Percentiles rank a stretch among this genome's conserved stretches.
Evolutionary conservation across 2,888 invertebrate species (phyloP).

Genomic region (Caradrina kadenii): DNA sequence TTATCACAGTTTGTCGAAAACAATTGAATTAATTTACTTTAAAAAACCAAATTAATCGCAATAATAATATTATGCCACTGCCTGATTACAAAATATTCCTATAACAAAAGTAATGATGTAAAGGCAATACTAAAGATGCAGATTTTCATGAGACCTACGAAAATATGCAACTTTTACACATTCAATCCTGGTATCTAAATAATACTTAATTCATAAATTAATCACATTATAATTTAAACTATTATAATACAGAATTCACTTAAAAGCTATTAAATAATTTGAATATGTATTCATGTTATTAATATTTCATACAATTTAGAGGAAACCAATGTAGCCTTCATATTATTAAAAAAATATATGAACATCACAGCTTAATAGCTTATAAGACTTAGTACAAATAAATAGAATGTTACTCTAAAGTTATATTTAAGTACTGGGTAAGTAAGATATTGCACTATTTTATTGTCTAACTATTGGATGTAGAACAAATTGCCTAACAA

Average conservation of each 20-base stretch:
- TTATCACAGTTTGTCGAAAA: slow-evolving; percentile 81
- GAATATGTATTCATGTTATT: slow-evolving; percentile 43
- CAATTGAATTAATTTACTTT: slow-evolving; percentile 64
- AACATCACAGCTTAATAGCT: slow-evolving; percentile 62
- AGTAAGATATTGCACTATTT: slow-evolving; percentile 70
- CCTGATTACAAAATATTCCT: slow-evolving; percentile 47
- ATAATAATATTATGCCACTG: slow-evolving; percentile 53
- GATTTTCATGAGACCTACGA: slow-evolving; percentile 77
- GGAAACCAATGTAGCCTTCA: slow-evolving; percentile 64
- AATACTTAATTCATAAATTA: slow-evolving; percentile 58
- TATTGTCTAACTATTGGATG: slow-evolving; percentile 58
- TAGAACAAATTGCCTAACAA: slow-evolving; percentile 45
- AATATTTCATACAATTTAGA: slow-evolving; percentile 55
- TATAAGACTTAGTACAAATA: slow-evolving; percentile 62
- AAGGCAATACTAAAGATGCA: slow-evolving; percentile 73
- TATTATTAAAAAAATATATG: slow-evolving; percentile 53
- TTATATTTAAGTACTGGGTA: slow-evolving; percentile 61
- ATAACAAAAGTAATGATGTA: slow-evolving; percentile 41
- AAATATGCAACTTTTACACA: slow-evolving; percentile 76
- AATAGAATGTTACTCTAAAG: slow-evolving; percentile 61
- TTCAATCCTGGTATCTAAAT: slow-evolving; percentile 39
- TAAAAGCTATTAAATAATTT: slow-evolving; percentile 50
- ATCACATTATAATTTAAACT: slow-evolving; percentile 56
- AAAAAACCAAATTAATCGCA: slow-evolving; percentile 50
- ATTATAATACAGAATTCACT: slow-evolving; percentile 41